Evolutionary conservation across 2,113 vertebrate species (phyloP), one percentile per base, ranked within the genome.

Genomic region (Epinephelus lanceolatus): DNA sequence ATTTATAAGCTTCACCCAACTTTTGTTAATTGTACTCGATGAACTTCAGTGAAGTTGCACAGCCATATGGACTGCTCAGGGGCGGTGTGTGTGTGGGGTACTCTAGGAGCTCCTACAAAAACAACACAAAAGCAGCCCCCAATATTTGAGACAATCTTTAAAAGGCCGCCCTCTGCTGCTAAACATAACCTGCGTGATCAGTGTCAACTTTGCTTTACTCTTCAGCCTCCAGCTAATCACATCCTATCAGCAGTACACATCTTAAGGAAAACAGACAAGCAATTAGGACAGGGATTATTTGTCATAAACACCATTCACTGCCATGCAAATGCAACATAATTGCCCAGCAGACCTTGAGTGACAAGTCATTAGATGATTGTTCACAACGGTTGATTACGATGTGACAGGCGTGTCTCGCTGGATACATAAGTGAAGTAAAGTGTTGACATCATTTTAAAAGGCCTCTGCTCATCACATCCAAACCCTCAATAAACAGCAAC

Each of bases 341-440:
- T 96, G 94, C 95, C 93, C 94, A 86, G 92, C 93, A 94, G 90
- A 90, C 86, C 92, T 93, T 96, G 95, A 96, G 94, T 95, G 95
- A 96, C 95, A 94, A 91, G 95, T 92, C 94, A 96, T 95, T 95
- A 94, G 93, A 89, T 95, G 95, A 96, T 96, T 95, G 94, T 95
- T 95, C 88, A 76, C 90, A 87, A 93, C 88, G 89, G 93, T 91
- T 96, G 95, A 96, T 96, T 95, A 94, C 89, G 89, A 88, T 89
- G 88, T 91, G 94, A 93, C 94, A 93, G 90, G 89, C 91, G 92
- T 85, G 88, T 92, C 93, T 91, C 89, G 60, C 90, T 94, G 85
- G 91, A 95, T 86, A 86, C 90, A 86, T 83, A 88, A 89, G 88
- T 87, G 80, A 84, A 90, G 90, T 87, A 72, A 91, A 91, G 92